Conservation (phyloP, 2,888 invertebrate genomes). For the Tetropium fuscum region DNA sequence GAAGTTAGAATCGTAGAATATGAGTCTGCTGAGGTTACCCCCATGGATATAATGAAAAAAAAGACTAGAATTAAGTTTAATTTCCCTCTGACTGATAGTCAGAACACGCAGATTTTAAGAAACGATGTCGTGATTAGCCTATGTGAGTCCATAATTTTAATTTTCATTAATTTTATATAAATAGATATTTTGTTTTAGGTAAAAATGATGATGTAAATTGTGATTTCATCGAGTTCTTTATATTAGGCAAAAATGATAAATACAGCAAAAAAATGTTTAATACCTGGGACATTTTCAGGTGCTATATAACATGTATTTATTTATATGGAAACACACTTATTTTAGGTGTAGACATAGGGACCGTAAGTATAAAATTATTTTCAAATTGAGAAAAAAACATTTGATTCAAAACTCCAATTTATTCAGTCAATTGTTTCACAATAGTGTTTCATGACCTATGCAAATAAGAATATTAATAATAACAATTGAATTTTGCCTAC, state of each 20-base stretch:
- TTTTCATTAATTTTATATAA: too few species aligned
- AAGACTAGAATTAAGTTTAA: conserved; percentile 48
- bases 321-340: conserved; percentile 63
- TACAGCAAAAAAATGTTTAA: conserved; percentile 62
- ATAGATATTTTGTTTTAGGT: conserved; percentile 47
- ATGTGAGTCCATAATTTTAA: conserved; percentile 58
- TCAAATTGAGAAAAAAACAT: not conserved
- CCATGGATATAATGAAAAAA: conserved; percentile 52
- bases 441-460: too few species aligned
- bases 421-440: too few species aligned
- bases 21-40: conserved; percentile 49
- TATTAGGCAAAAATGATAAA: conserved; percentile 56
- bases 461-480: too few species aligned
- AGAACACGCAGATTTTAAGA: conserved; percentile 55
- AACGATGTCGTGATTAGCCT: conserved; percentile 60
- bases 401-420: too few species aligned
- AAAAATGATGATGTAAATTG: conserved; percentile 54
- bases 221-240: conserved; percentile 62
- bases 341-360: conserved; percentile 60
- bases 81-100: conserved; percentile 46
- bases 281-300: conserved; percentile 59
- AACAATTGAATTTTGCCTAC: too few species aligned
- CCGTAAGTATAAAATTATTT: conserved; percentile 51
- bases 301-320: conserved; percentile 61
- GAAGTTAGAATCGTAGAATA: conserved; percentile 59